A percentile compares a stretch with the other conserved stretches of the same genome.
Conservation (phyloP, 2,888 invertebrate species). For the Drosophila prolongata region DNA sequence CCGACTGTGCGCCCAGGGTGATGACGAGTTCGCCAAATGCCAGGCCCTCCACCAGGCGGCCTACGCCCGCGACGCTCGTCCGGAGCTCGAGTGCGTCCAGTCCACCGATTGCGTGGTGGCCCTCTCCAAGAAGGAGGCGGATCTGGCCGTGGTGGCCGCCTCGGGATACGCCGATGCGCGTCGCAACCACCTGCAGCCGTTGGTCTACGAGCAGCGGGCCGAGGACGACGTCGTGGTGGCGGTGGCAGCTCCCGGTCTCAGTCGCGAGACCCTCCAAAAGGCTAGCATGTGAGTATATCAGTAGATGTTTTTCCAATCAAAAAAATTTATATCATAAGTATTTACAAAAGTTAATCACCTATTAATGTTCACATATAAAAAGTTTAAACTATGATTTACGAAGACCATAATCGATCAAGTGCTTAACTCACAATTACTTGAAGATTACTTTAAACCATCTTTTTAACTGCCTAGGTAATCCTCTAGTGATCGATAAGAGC, state of each 20-base stretch:
- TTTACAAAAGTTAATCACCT: too few relatives aligned
- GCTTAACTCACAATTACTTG: too few relatives aligned
- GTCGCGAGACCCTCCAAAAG: slow-evolving; percentile 72
- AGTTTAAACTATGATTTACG: background rate
- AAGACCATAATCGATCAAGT: too few relatives aligned
- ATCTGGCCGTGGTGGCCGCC: slow-evolving; percentile 70
- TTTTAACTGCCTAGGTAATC: too few relatives aligned
- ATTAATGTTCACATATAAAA: background rate
- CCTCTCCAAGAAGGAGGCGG: slow-evolving; percentile 75
- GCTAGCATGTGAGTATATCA: slow-evolving; percentile 77
- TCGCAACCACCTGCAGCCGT: slow-evolving; percentile 72
- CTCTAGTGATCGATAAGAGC: too few relatives aligned
- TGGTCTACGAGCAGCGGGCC: slow-evolving; percentile 80
- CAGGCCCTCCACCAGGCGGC: slow-evolving; percentile 89
- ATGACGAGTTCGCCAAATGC: slow-evolving; percentile 90
- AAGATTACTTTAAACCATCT: too few relatives aligned
- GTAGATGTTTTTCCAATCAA: background rate
- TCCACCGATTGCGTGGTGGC: slow-evolving; percentile 85
- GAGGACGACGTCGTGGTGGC: slow-evolving; percentile 79
- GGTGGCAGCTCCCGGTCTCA: slow-evolving; percentile 77
- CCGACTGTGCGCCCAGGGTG: slow-evolving; percentile 88
- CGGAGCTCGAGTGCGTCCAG: slow-evolving; percentile 91
- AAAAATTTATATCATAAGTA: too few relatives aligned
- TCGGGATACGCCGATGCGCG: slow-evolving; percentile 72
- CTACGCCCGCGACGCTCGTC: slow-evolving; percentile 91